phyloP scores from a whole-genome alignment of 2,797 vertebrate genomes.

The Arremon brunneinucha region DNA sequence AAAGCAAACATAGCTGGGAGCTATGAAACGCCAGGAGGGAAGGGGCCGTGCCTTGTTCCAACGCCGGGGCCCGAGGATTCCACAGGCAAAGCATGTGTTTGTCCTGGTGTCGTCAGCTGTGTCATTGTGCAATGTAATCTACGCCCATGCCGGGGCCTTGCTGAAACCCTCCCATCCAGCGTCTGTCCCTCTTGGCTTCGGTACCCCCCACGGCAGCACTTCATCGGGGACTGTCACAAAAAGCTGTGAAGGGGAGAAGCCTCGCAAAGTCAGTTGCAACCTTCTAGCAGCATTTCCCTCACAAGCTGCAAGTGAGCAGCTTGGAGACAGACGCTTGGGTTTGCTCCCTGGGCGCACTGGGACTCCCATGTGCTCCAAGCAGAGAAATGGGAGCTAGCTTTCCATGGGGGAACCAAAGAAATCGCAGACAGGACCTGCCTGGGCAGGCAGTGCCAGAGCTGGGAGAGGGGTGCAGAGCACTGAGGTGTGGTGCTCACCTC shows the following conservation, averaged over 20 bases:
- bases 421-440: neutral
- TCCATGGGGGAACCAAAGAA: neutral
- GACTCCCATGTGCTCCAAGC: neutral
- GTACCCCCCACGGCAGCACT: neutral
- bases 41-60: neutral
- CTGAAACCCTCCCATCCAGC: constrained; percentile 17
- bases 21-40: constrained; percentile 61
- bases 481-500: accelerated
- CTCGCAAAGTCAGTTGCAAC: neutral
- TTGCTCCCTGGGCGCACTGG: neutral
- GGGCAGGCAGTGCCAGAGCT: neutral
- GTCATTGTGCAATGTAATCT: neutral
- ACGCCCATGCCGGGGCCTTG: neutral
- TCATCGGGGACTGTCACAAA: constrained; percentile 22
- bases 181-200: constrained; percentile 4
- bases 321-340: constrained; percentile 32
- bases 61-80: neutral
- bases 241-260: constrained; percentile 59
- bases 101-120: constrained; percentile 5
- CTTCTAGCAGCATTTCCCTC: neutral
- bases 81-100: constrained; percentile 30
- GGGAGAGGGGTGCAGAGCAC: neutral
- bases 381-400: neutral
- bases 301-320: constrained; percentile 29
- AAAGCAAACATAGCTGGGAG: constrained; percentile 68